phyloP scores from a whole-genome alignment of 2,888 invertebrate genomes.

The Rhynchonema sp. region DNA sequence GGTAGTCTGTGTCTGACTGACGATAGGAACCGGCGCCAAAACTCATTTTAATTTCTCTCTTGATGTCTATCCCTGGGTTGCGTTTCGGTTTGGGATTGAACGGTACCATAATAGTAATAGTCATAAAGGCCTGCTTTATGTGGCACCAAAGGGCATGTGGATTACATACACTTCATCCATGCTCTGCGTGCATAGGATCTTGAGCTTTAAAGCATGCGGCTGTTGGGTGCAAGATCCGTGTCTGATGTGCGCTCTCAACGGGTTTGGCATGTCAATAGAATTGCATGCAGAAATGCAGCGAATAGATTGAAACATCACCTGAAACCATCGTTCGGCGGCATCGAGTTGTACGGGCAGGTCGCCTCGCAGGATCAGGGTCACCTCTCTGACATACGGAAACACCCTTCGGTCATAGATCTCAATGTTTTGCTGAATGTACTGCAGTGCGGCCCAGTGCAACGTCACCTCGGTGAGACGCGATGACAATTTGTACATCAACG shows the following conservation, averaged over 20 bases:
- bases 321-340: background rate
- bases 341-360: background rate
- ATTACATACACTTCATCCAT: no score
- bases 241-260: no score
- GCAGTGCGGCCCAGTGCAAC: background rate
- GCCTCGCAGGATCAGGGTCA: background rate
- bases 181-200: no score
- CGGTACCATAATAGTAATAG: no score
- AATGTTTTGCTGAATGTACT: background rate
- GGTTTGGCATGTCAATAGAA: background rate
- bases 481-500: background rate
- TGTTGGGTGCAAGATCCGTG: no score
- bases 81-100: no score
- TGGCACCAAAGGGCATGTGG: no score
- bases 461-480: background rate
- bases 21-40: background rate
- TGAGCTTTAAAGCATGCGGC: no score
- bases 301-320: background rate
- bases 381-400: background rate
- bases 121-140: no score
- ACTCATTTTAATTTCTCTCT: background rate
- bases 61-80: no score
- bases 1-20: no score
- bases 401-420: background rate
- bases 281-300: background rate